These are phyloP conservation scores for Odocoileus virginianus DNA, from an alignment of 2,113 vertebrate genomes.

Conservation along the genomic window DNA sequence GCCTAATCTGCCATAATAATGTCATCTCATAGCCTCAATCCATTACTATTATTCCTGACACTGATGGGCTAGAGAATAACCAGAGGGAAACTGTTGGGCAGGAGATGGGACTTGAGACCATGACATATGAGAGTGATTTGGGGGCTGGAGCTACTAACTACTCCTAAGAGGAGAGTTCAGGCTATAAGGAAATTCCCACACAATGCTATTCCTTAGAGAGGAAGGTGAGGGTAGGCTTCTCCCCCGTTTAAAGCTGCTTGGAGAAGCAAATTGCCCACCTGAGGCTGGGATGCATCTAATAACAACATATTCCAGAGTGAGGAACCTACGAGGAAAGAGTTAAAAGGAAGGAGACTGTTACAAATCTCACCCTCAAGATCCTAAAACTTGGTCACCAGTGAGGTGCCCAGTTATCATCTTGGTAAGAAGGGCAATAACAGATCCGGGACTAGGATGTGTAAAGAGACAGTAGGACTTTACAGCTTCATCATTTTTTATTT, in stretches of 20 bases:
- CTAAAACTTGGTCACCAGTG: background rate
- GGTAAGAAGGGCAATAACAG: background rate
- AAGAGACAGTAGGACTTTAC: background rate
- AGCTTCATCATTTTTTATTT: background rate
- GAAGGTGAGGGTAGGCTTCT: background rate
- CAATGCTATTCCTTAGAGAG: background rate
- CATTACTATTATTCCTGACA: background rate
- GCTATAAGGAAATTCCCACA: background rate
- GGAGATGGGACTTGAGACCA: background rate
- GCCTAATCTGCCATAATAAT: no score
- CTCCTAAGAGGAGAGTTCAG: background rate
- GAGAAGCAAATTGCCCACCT: background rate
- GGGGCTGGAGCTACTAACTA: background rate
- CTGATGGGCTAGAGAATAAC: background rate
- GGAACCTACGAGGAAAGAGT: background rate
- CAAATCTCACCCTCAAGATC: background rate
- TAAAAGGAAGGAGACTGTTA: background rate
- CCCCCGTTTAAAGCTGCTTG: background rate
- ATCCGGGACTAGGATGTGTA: accelerated
- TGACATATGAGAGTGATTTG: background rate
- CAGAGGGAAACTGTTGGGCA: background rate
- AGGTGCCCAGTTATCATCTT: background rate
- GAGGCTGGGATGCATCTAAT: background rate
- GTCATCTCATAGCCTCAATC: background rate
- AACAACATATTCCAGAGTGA: background rate